Base-by-base conservation (phyloP, 2,797 vertebrate species). In the Microcaecilia unicolor region DNA sequence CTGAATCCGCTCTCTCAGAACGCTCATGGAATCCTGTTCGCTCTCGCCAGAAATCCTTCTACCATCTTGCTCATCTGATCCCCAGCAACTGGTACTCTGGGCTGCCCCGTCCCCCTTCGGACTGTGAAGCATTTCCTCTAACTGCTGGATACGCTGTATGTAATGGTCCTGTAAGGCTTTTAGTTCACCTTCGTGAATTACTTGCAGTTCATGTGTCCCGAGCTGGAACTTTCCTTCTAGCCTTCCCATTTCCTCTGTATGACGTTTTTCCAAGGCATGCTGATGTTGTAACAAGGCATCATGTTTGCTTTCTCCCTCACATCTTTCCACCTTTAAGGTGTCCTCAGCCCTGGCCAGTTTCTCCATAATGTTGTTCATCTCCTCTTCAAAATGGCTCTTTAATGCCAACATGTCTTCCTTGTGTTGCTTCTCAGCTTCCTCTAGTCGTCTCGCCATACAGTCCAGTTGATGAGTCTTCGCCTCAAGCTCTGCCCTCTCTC, bases 1-100 rank as follows among this genome's bases (percentile, higher is more conserved):
- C 55, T 87, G 87, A 72, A 97, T 87, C 9, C 91, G 83, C 17
- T 89, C 89, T 39, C 84, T 83, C 52, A 97, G 75, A 35, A 88
- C 62, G 0, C 71, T 70, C 83, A 89, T 82, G 29, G 87, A 81
- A 43, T 89, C 86, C 1, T 57, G 47, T 33, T 89, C 84, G 0
- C 54, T 51, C n/a, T 44, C 13, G 1, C 47, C 27, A 6, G 22
- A 47, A 23, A 50, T 59, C 16, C 48, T 44, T 1, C 53, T 44
- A 34, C 48, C 63, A 9, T 54, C 64, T 1, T 33, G 66, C 48
- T 79, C 73, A 9, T 63, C 18, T 9, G 72, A 72, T 1, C 5
- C 64, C 63, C 60, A 57, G 9, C 10, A 47, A 2, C 2, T 4
- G 0, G 19, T 30, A 12, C 2, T 4, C 1, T 6, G 41, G 0